Base-by-base conservation (phyloP, 1,140 invertebrate genomes). In the Aphaenogaster ashmeadi region DNA sequence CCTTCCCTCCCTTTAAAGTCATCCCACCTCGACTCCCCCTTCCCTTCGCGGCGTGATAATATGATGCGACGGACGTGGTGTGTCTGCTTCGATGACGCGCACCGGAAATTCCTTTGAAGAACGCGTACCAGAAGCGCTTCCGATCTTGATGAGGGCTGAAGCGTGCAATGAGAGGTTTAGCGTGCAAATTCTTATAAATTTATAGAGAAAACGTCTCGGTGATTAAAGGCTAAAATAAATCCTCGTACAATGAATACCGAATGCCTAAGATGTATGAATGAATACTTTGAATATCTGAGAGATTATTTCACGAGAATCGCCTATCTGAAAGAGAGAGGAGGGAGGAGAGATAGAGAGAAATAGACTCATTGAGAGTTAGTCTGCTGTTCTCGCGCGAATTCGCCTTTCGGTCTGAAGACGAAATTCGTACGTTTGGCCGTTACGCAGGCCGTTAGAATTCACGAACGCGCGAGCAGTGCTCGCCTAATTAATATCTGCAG, bases 401-500 rank as follows among this genome's bases (percentile, higher is more conserved):
- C 47, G 41, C 13, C 75, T 33, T 15, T 54, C 33, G n/a, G 54
- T 60, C 18, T 58, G n/a, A 47, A 75, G 41, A 84, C 80, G 54
- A 84, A 84, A 84, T 84, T 84, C 27, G 54, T 47, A 44, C n/a
- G 67, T 74, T 60, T 36, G 80, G 69, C 80, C 80, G 78, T 87
- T 86, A 90, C 74, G 78, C 78, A 75, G 71, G 71, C 90, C 90
- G 90, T 91, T 91, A 91, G 90, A 50, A 91, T 88, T 88, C 81
- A 74, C 87, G 87, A 90, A 90, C 77, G 83, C 60, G 54, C 75
- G 52, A 47, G 44, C 81, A 62, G 54, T 15, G 33, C 89, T 81
- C 87, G 87, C 87, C 89, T 91, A 94, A 94, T 94, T 94, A 94
- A 94, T 94, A 94, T 92, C 92, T 90, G 89, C 88, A 92, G 87